These are phyloP conservation scores for Pterocles gutturalis DNA, from an alignment of 2,113 vertebrate genomes.

Conservation along the genomic window DNA sequence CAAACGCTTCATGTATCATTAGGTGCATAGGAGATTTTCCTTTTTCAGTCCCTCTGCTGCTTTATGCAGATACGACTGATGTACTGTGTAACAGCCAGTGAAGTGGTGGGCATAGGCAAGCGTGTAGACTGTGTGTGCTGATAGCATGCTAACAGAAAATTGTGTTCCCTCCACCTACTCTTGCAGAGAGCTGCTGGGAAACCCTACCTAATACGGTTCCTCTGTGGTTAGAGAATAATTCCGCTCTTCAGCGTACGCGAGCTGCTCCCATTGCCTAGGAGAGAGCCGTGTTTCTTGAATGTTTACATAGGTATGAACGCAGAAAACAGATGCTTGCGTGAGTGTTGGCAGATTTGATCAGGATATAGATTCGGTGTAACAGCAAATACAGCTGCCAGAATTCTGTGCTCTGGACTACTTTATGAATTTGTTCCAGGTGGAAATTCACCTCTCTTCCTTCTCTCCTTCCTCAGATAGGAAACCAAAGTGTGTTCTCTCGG, in stretches of 20 bases:
- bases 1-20: rapidly evolving
- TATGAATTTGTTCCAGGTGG: constrained; percentile 46
- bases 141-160: neutral
- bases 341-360: constrained; percentile 17
- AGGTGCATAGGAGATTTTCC: neutral
- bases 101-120: rapidly evolving
- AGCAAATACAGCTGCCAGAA: constrained; percentile 12
- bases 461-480: neutral
- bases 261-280: neutral
- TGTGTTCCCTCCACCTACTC: neutral
- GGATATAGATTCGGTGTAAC: neutral
- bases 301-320: neutral
- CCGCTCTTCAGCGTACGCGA: rapidly evolving
- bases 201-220: rapidly evolving
- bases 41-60: neutral
- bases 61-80: neutral
- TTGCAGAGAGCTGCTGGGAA: neutral
- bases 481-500: constrained; percentile 1
- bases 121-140: neutral
- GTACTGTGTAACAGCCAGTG: neutral
- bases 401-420: neutral
- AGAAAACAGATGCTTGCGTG: neutral
- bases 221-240: neutral
- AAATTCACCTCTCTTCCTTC: constrained; percentile 34
- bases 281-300: neutral